Conservation (phyloP, 2,888 invertebrate genomes). For the Philhelius pedissequus region DNA sequence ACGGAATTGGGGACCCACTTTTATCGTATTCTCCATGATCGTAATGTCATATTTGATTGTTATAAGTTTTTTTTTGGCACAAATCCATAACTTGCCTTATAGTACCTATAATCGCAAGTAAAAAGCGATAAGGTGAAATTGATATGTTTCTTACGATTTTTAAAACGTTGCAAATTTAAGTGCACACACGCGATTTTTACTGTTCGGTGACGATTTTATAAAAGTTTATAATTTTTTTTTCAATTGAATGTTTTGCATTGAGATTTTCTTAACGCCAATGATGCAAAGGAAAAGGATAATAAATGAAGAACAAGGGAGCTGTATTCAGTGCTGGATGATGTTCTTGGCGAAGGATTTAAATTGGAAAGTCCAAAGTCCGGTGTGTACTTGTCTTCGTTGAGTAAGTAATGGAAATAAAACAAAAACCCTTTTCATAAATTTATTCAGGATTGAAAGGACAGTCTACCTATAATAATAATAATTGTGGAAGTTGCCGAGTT, state of each 20-base stretch:
- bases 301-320: slow-evolving; percentile 6
- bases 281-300: slow-evolving; percentile 51
- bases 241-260: slow-evolving; percentile 47
- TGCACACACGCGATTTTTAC: neutral
- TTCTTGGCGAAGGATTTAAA: slow-evolving; percentile 37
- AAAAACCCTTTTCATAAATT: slow-evolving; percentile 48
- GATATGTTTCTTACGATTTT: too few species aligned
- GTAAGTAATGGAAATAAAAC: slow-evolving; percentile 17
- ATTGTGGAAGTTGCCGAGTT: slow-evolving; percentile 40
- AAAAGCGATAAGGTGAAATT: too few species aligned
- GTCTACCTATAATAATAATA: slow-evolving; percentile 30
- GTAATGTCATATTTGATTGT: too few species aligned
- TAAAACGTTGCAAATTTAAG: too few species aligned
- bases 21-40: too few species aligned
- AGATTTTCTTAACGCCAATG: slow-evolving; percentile 59
- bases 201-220: slow-evolving; percentile 17
- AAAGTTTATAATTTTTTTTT: slow-evolving; percentile 26
- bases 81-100: too few species aligned
- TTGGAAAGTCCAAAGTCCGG: slow-evolving; percentile 28
- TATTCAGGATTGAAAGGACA: slow-evolving; percentile 54
- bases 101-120: too few species aligned
- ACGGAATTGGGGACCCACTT: too few species aligned
- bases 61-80: too few species aligned
- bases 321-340: slow-evolving; percentile 15
- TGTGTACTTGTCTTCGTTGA: neutral